Conservation (phyloP, 2,113 vertebrate genomes). For the Procavia capensis region DNA sequence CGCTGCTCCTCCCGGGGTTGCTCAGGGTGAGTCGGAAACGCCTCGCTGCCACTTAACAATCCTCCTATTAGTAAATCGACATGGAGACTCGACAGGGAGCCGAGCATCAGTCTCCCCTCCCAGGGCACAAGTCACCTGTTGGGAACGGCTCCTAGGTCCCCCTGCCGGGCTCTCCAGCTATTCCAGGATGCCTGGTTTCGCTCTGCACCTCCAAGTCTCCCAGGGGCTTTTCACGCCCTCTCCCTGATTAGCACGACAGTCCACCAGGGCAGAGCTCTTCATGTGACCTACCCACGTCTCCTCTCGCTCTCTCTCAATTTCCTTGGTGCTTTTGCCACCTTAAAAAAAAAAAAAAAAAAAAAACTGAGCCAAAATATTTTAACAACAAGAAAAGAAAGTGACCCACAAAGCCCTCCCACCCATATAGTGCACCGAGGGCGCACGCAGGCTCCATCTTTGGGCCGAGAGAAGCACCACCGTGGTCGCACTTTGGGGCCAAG, state of each 20-base stretch:
- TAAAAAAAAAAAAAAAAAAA: background rate
- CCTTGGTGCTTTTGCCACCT: conserved; percentile 19
- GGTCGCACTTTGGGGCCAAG: conserved; percentile 43
- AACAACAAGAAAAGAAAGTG: conserved; percentile 73
- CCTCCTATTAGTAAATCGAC: conserved; percentile 84
- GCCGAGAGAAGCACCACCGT: conserved; percentile 32
- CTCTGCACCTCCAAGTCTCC: background rate
- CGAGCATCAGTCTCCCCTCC: conserved; percentile 61
- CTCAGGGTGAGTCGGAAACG: conserved; percentile 82
- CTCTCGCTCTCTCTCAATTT: background rate
- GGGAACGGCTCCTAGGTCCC: conserved; percentile 81
- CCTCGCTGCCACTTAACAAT: conserved; percentile 85
- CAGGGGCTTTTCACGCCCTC: conserved; percentile 57
- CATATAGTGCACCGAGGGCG: background rate
- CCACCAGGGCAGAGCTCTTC: conserved; percentile 58
- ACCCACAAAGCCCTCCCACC: conserved; percentile 40
- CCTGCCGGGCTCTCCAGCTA: conserved; percentile 80
- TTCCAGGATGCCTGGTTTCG: conserved; percentile 42
- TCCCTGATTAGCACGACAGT: conserved; percentile 60
- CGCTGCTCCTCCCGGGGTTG: conserved; percentile 61
- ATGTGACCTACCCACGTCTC: background rate
- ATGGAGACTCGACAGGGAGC: conserved; percentile 71
- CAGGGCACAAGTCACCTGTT: conserved; percentile 88
- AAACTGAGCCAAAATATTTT: conserved; percentile 30
- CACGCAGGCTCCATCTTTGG: background rate